Base-by-base conservation (phyloP, 30 jellyfish, hydroid and myxozoan species). In the Pelagia noctiluca region DNA sequence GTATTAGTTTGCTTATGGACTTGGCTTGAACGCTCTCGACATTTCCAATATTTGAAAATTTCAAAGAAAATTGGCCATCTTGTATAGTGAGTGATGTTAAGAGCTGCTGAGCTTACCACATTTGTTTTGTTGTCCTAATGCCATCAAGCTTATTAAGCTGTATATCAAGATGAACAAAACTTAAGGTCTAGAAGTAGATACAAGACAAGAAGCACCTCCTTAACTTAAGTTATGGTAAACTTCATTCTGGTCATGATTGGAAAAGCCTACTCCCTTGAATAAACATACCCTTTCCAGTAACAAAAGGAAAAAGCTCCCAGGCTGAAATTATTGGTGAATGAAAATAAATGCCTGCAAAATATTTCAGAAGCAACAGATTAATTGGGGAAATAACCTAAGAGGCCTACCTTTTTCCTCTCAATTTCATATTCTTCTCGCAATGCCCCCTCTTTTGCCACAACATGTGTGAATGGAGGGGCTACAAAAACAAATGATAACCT, bases 401-500 rank as follows among this genome's bases (percentile, higher is more conserved):
- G 13, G 33, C 37, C 1, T 61, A 93, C 98, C 96, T 83, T 87
- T 53, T 86, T 26, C 30, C 87, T 60, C 74, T 93, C 97, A 13
- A 57, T 78, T 93, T 93, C 97, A 66, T 86, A 93, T 69, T 93
- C 98, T 47, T 93, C 71, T 71, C 96, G 73, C 57, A 93, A 37
- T 30, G 73, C 97, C n/a, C 98, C 98, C 2, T 63, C 82, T 33
- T 78, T 53, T 21, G 96, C 92, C 50, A 93, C 89, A 37, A 80
- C 73, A 18, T 78, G 98, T 1, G 46, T 23, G 8, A 90, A 92
- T 4, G 88, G 72, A 80, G 71, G 24, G 82, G 75, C 80, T 35
- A 47, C 29, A 74, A 28, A 64, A 64, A 22, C 11, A 64, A 64
- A n/a, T n/a, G n/a, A n/a, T n/a, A n/a, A n/a, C n/a, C n/a, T n/a